Conservation (phyloP, 2,797 vertebrate genomes). For the Liparis tanakae region DNA sequence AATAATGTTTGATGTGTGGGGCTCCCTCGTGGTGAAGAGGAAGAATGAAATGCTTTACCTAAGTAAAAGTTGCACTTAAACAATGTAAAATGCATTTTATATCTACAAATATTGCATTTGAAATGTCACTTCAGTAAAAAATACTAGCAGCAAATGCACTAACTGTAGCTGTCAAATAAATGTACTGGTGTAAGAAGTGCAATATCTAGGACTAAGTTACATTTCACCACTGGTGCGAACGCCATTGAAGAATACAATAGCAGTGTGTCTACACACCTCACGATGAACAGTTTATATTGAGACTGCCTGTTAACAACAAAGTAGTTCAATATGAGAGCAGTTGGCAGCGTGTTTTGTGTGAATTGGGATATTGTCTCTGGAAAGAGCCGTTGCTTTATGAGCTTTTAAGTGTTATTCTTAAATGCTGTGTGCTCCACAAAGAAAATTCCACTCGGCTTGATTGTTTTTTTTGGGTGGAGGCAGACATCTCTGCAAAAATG, state of each 20-base stretch:
- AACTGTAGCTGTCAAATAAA: background rate
- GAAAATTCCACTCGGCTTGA: background rate
- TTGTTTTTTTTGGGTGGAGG: background rate
- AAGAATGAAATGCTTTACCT: background rate
- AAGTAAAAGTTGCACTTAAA: slow-evolving; percentile 1
- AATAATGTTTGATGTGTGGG: background rate
- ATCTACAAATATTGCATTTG: background rate
- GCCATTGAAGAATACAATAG: background rate
- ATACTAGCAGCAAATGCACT: background rate
- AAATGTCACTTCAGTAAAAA: slow-evolving; percentile 4
- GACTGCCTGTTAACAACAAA: background rate
- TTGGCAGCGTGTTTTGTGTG: background rate
- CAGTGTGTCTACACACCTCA: background rate
- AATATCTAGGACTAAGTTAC: background rate
- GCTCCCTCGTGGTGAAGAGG: background rate
- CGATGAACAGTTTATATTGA: background rate
- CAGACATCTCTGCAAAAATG: background rate
- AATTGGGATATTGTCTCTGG: background rate
- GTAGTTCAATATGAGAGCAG: background rate
- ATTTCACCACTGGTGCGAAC: background rate
- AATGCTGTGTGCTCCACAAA: background rate
- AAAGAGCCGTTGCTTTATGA: background rate
- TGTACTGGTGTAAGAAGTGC: background rate
- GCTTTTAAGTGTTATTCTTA: background rate
- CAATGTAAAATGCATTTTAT: background rate